Evolutionary conservation across 2,888 invertebrate species (phyloP).

Genomic region (Koerneria pararmatus): DNA sequence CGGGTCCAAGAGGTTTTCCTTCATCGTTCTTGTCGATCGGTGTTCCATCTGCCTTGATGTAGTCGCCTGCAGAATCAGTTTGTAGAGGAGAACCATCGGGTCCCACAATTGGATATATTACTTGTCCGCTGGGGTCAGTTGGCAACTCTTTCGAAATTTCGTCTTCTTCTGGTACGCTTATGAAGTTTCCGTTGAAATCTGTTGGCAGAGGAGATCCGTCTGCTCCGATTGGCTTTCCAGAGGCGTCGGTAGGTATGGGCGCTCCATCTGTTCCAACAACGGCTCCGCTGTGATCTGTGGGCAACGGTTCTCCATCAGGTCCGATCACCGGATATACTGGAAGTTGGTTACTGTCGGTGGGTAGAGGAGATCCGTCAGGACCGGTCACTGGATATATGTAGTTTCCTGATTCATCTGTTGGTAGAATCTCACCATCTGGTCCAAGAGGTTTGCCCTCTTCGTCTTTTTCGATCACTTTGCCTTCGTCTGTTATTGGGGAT

Average conservation of each 20-base stretch:
- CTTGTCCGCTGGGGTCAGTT: background rate
- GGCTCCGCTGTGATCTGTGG: conserved; percentile 31
- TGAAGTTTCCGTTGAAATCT: conserved; percentile 29
- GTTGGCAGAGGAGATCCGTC: conserved; percentile 32
- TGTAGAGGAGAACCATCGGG: conserved; percentile 26
- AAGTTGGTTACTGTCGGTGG: conserved; percentile 28
- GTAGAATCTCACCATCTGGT: conserved; percentile 32
- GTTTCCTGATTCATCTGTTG: conserved; percentile 36
- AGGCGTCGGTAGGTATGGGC: conserved; percentile 26
- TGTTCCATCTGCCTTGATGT: background rate
- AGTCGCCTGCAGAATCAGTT: conserved; percentile 25
- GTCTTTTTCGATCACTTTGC: conserved; percentile 27
- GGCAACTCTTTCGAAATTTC: background rate
- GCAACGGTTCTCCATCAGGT: conserved; percentile 27
- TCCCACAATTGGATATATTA: conserved; percentile 1
- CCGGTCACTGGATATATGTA: conserved; percentile 31
- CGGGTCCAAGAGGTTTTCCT: too few species aligned
- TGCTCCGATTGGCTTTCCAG: conserved; percentile 22
- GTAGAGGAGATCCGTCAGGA: conserved; percentile 26
- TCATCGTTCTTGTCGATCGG: background rate
- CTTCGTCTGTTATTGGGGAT: conserved; percentile 26
- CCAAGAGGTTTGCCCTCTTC: conserved; percentile 36
- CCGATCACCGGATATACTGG: conserved; percentile 25
- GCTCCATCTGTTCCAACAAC: conserved; percentile 35
- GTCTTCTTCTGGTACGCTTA: conserved; percentile 24